These are phyloP conservation scores for Oophaga sylvatica DNA, from an alignment of 2,797 vertebrate species.

Conservation along the genomic window DNA sequence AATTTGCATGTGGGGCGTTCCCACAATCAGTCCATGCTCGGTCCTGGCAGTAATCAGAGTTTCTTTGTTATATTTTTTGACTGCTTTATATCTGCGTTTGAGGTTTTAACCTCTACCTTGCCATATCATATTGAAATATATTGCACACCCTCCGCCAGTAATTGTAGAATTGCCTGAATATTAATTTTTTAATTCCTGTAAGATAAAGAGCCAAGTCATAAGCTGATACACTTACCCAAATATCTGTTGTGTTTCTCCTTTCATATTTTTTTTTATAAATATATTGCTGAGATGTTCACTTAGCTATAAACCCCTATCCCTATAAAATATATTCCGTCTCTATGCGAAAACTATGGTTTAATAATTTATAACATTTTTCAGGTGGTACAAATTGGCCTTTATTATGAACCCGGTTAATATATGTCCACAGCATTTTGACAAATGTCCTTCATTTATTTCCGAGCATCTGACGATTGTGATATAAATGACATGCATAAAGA, in stretches of 20 bases:
- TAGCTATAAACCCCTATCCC: neutral
- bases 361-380: slow-evolving; percentile 24
- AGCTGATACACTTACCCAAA: neutral
- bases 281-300: neutral
- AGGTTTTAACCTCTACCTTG: slow-evolving; percentile 55
- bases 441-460: slow-evolving; percentile 31
- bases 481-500: slow-evolving; percentile 43
- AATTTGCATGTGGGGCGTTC: slow-evolving; percentile 58
- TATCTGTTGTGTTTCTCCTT: neutral
- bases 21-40: slow-evolving; percentile 51
- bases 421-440: slow-evolving; percentile 14
- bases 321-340: neutral
- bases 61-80: slow-evolving; percentile 61
- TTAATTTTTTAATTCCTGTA: neutral
- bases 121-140: slow-evolving; percentile 9
- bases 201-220: neutral
- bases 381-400: neutral
- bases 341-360: neutral
- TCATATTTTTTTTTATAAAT: neutral
- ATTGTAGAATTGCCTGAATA: neutral
- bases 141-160: neutral
- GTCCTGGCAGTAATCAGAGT: slow-evolving; percentile 50
- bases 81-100: slow-evolving; percentile 58
- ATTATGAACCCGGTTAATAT: slow-evolving; percentile 15
- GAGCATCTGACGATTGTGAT: slow-evolving; percentile 17